Percentiles rank a stretch among this genome's conserved stretches.
phyloP scores from a whole-genome alignment of 2,797 vertebrate genomes.

The Falco columbarius region DNA sequence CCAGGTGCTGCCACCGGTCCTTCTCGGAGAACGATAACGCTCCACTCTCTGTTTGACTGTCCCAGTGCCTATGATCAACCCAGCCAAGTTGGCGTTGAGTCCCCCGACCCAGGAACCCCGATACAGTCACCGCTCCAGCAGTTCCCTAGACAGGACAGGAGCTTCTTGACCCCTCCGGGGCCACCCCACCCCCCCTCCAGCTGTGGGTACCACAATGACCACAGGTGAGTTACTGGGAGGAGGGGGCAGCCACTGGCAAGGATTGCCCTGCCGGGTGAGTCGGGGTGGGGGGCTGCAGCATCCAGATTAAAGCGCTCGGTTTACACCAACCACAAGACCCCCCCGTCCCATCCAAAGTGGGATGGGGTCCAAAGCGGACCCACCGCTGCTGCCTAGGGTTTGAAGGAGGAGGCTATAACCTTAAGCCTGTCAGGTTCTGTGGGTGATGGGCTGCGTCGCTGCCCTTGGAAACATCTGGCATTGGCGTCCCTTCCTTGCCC shows the following conservation, averaged over 20 bases:
- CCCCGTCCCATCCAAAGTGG: neutral
- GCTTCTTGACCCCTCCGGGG: constrained; percentile 84
- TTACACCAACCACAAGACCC: neutral
- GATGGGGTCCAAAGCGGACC: neutral
- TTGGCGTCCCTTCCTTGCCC: neutral
- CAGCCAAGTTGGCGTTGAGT: constrained; percentile 83
- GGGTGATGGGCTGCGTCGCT: neutral
- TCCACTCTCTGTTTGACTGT: neutral
- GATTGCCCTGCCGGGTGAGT: neutral
- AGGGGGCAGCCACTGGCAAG: neutral
- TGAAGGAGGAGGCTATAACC: no score
- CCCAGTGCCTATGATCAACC: constrained; percentile 92
- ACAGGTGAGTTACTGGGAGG: constrained; percentile 74
- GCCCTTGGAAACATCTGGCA: neutral
- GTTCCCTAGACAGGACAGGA: constrained; percentile 84
- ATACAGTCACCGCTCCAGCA: constrained; percentile 87
- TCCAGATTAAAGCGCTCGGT: neutral
- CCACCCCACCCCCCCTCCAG: constrained; percentile 75
- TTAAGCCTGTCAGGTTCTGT: neutral
- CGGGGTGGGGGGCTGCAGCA: neutral
- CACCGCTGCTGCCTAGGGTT: neutral
- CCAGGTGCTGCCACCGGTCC: neutral
- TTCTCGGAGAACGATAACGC: neutral
- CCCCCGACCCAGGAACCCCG: constrained; percentile 80
- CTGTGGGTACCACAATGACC: constrained; percentile 78